Base-by-base conservation (phyloP, 2,797 vertebrate species). In the Sebastes vulpes region DNA sequence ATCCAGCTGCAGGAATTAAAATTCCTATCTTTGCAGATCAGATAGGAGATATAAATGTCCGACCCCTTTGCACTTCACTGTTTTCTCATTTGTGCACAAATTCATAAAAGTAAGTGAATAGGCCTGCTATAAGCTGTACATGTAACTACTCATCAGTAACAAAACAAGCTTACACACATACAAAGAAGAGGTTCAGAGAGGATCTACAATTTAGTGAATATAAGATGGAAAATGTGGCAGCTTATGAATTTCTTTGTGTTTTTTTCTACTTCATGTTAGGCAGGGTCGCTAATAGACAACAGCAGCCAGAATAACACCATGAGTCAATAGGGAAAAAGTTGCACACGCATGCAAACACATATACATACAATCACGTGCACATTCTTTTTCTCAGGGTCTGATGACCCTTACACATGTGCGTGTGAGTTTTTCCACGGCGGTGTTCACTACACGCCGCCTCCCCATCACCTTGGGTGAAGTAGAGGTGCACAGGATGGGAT, bases 401-500 rank as follows among this genome's bases (percentile, higher is more conserved):
- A 68, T 84, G 83, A 90, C 84, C 85, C 77, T 87, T 72, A 84
- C 88, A 88, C 84, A 87, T 82, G 65, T 83, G 76, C 66, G 72
- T 92, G 92, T 83, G 82, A 90, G 82, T 90, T 91, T 92, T 90
- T 92, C 85, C 89, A 90, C 46, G 35, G 76, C 53, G 4, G 77
- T 75, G 87, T 83, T 87, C 78, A 60, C 83, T 83, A 60, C 82
- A 88, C 85, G 58, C 88, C 91, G 83, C 83, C 83, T 84, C 90
- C 85, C 73, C 79, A 86, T 77, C 84, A 74, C 68, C 67, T 63
- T 84, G 85, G 85, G 81, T 86, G 90, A 93, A 81, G 81, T 21
- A 56, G 87, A 89, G 82, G 83, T 81, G 71, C 84, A 91, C 81
- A 87, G 88, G 88, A 93, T 89, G 90, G 88, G 90, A 88, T 84